Evolutionary conservation across 2,888 invertebrate species (phyloP), one percentile per base, ranked within the genome.

Genomic region (Elegia similella): DNA sequence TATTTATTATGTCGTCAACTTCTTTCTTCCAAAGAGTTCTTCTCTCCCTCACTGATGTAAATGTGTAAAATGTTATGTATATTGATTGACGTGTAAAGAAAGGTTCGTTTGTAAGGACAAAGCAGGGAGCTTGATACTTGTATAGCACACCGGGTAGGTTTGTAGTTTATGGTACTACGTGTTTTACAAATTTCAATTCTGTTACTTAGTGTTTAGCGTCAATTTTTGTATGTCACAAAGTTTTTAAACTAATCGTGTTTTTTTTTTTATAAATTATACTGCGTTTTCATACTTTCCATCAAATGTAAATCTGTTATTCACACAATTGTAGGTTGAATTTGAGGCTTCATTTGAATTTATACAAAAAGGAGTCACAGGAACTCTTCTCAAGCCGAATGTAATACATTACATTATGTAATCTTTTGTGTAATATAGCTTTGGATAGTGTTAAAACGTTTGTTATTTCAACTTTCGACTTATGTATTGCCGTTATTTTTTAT

Each of bases 111-210:
- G 61, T 64, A 66, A 64, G 67, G 65, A 62, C 62, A 61, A 65
- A 62, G 62, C 69, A 67, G 67, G 69, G 67, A 65, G 64, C 58
- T 62, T 56, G 53, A 53, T 48, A 32, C 50, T 50, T 50, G 53
- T 53, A 55, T 56, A 55, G 46, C 52, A 23, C 42, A 52, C 16
- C 7, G 38, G 23, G 38, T 42, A 57, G 44, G 46, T 43, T 23
- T 23, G 23, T 23, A 16, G 44, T 57, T 46, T 32, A 17, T 15
- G 34, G 42, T 52, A 30, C 32, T 46, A 42, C 38, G 43, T 52
- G 52, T 44, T 44, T 55, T 47, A 55, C 47, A 23, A 48, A 12
- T 47, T 44, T 55, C 34, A 48, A 47, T 38, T 42, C 43, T 55
- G 44, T 34, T 34, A 17, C 54, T 12, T 44, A 34, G 44, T 54